Evolutionary conservation across 1,140 invertebrate species (phyloP).

Genomic region (Leucophenga varia): DNA sequence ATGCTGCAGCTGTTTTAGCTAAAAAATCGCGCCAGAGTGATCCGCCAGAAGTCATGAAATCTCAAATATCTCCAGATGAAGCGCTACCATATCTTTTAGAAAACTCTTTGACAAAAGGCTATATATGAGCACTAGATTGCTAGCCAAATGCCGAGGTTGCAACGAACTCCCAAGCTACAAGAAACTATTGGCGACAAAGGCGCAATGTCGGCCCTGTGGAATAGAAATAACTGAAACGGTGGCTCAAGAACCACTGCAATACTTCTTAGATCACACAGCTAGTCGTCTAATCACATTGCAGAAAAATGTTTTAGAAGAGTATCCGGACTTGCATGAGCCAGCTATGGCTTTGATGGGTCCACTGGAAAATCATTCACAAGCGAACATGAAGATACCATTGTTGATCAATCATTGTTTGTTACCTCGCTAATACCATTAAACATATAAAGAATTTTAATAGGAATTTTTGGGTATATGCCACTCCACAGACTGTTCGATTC

Average conservation of each 20-base stretch:
- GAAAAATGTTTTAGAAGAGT: conserved; percentile 8
- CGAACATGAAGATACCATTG: not conserved
- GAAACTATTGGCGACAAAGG: not conserved
- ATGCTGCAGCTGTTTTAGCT: conserved; percentile 16
- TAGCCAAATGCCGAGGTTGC: conserved; percentile 10
- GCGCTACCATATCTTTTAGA: conserved; percentile 9
- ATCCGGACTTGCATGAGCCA: conserved; percentile 5
- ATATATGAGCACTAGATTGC: conserved; percentile 12
- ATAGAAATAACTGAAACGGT: conserved; percentile 8
- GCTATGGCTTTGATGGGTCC: conserved; percentile 16
- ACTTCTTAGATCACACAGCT: conserved; percentile 16
- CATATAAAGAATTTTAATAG: conserved; percentile 10
- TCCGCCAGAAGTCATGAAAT: conserved; percentile 5
- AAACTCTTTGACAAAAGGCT: conserved; percentile 15
- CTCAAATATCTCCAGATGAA: conserved; percentile 8
- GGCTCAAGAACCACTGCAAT: conserved; percentile 12
- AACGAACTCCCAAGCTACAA: conserved; percentile 8
- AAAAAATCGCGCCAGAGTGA: conserved; percentile 2
- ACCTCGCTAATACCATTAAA: conserved; percentile 20
- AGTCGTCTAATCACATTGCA: conserved; percentile 10
- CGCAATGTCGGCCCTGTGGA: not conserved
- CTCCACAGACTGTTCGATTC: conserved; percentile 13
- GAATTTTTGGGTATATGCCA: conserved; percentile 9
- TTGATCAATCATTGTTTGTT: conserved; percentile 16
- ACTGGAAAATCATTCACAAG: conserved; percentile 8